Conservation (phyloP, 2,797 vertebrate genomes). For the Pelodytes ibericus region DNA sequence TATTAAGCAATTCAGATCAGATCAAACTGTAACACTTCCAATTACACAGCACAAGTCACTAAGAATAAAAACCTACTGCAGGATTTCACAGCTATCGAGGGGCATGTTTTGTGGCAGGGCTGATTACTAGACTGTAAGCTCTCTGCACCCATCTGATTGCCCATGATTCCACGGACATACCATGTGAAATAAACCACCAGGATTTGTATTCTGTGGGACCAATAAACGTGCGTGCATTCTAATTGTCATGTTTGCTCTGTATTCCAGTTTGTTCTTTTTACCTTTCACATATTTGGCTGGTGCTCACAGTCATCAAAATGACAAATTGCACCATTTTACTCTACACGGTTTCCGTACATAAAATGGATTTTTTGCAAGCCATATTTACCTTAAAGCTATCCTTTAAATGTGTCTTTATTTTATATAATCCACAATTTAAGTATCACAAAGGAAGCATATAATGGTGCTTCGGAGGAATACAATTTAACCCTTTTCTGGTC, state of each 20-base stretch:
- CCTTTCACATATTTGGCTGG: constrained; percentile 58
- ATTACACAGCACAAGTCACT: background rate
- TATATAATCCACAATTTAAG: constrained; percentile 26
- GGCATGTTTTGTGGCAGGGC: background rate
- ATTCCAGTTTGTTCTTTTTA: constrained; percentile 18
- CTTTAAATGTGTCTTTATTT: background rate
- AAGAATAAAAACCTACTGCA: background rate
- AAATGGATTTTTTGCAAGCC: background rate
- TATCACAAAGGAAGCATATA: constrained; percentile 2
- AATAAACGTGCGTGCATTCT: constrained; percentile 18
- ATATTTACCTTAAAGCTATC: background rate
- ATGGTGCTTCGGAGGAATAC: background rate
- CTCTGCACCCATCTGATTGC: background rate
- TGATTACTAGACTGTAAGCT: background rate
- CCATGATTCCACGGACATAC: background rate
- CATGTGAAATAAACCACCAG: background rate
- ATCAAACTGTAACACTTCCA: background rate
- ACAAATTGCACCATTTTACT: constrained; percentile 47
- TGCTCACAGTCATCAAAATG: constrained; percentile 54
- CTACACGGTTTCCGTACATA: constrained; percentile 22
- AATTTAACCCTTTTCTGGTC: background rate
- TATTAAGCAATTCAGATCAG: background rate
- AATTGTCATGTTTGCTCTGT: constrained; percentile 2
- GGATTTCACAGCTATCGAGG: background rate
- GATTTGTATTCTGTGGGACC: constrained; percentile 13